Conservation (phyloP, 2,888 invertebrate species). For the Aproaerema taeniolella region DNA sequence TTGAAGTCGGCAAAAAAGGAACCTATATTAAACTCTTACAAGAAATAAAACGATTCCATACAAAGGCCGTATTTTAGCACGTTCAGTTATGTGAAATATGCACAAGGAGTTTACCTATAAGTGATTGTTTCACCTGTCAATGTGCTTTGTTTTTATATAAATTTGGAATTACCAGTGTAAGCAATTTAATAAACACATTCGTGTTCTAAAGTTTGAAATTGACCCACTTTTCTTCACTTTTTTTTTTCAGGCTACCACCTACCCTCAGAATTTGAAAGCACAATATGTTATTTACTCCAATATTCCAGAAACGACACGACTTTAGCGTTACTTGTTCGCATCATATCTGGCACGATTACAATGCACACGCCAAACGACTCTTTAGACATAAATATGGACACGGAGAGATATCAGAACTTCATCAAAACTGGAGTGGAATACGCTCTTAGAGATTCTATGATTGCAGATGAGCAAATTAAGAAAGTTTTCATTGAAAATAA, state of each 20-base stretch:
- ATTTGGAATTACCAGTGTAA: too few relatives aligned
- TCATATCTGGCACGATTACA: slow-evolving; percentile 78
- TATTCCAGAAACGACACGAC: slow-evolving; percentile 77
- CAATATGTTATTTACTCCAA: slow-evolving; percentile 78
- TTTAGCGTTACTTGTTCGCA: slow-evolving; percentile 78
- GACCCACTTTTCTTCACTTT: too few relatives aligned
- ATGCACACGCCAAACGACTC: slow-evolving; percentile 61
- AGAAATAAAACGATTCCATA: too few relatives aligned
- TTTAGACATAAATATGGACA: slow-evolving; percentile 48
- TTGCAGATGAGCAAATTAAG: slow-evolving; percentile 56
- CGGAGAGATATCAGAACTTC: slow-evolving; percentile 54
- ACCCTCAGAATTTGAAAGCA: slow-evolving; percentile 79
- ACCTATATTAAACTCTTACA: too few relatives aligned
- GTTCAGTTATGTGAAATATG: too few relatives aligned
- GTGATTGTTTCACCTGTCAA: too few relatives aligned
- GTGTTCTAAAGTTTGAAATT: too few relatives aligned
- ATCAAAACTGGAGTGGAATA: slow-evolving; percentile 61
- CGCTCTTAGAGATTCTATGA: slow-evolving; percentile 55
- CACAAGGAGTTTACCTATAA: too few relatives aligned
- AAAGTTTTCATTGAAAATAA: slow-evolving; percentile 45
- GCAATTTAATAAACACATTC: too few relatives aligned
- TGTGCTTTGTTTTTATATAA: too few relatives aligned
- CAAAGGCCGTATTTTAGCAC: too few relatives aligned
- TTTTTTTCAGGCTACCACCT: slow-evolving; percentile 72
- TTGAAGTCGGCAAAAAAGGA: too few relatives aligned